A percentile compares a stretch with the other conserved stretches of the same genome.
Conservation (phyloP, 2,113 vertebrate species). For the Probosciger aterrimus region DNA sequence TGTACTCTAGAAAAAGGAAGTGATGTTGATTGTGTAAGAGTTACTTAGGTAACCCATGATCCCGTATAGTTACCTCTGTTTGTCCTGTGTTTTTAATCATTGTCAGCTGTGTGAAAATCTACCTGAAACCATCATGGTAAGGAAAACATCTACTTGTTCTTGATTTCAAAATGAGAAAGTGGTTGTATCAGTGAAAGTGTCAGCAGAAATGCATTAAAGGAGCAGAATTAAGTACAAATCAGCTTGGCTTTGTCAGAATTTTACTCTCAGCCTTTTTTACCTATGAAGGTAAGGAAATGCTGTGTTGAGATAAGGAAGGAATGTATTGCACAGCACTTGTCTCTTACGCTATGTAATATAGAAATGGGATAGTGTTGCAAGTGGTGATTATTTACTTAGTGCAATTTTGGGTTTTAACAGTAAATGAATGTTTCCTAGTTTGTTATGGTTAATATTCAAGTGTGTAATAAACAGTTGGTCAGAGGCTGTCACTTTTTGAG, state of each 20-base stretch:
- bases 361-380: neutral
- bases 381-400: neutral
- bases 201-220: neutral
- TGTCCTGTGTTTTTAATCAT: neutral
- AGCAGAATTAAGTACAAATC: neutral
- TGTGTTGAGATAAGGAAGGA: neutral
- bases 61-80: neutral
- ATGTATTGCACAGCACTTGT: neutral
- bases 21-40: neutral
- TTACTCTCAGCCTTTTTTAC: neutral
- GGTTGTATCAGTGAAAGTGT: neutral
- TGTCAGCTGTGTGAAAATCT: neutral
- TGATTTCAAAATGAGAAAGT: neutral
- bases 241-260: neutral
- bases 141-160: neutral
- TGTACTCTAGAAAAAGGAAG: neutral
- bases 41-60: neutral
- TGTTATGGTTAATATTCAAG: neutral
- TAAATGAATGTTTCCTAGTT: neutral
- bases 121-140: neutral
- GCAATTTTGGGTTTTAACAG: neutral
- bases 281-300: neutral
- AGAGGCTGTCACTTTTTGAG: neutral
- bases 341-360: neutral
- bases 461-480: neutral